Conservation (phyloP, 2,113 vertebrate genomes). For the Tauraco erythrolophus region DNA sequence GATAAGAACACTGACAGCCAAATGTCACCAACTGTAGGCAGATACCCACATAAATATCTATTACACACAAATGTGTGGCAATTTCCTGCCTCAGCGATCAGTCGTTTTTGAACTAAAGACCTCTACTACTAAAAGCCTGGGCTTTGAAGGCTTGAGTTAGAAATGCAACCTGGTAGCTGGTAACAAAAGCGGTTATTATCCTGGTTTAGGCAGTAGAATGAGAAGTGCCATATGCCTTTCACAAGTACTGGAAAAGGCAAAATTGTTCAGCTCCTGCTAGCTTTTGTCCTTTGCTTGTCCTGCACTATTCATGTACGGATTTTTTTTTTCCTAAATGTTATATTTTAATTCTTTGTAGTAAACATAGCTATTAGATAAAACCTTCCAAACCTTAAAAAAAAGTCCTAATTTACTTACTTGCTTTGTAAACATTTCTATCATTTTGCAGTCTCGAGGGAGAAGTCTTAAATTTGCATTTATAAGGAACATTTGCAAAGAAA, state of each 20-base stretch:
- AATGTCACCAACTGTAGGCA: not conserved
- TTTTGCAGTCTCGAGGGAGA: not conserved
- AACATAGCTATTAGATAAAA: not conserved
- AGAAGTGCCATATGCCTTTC: not conserved
- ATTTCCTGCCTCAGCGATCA: not conserved
- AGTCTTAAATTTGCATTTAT: constrained; percentile 25
- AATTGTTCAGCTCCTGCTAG: not conserved
- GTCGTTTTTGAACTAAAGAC: not conserved
- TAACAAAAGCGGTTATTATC: not conserved
- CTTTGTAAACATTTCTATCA: not conserved
- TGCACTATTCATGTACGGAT: not conserved
- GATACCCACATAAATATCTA: not conserved
- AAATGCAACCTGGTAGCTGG: not conserved
- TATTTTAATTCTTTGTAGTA: not conserved
- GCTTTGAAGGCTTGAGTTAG: not conserved
- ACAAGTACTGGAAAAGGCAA: rapidly evolving
- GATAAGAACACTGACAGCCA: not conserved
- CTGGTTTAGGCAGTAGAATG: not conserved
- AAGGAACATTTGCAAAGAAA: not conserved
- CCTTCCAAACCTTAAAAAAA: not conserved
- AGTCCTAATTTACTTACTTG: not conserved
- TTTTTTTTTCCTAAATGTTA: not conserved
- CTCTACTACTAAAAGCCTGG: not conserved
- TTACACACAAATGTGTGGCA: not conserved
- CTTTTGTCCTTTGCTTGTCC: not conserved